Evolutionary conservation across 2,113 vertebrate genomes (phyloP).

Genomic region (Toxotes jaculatrix): DNA sequence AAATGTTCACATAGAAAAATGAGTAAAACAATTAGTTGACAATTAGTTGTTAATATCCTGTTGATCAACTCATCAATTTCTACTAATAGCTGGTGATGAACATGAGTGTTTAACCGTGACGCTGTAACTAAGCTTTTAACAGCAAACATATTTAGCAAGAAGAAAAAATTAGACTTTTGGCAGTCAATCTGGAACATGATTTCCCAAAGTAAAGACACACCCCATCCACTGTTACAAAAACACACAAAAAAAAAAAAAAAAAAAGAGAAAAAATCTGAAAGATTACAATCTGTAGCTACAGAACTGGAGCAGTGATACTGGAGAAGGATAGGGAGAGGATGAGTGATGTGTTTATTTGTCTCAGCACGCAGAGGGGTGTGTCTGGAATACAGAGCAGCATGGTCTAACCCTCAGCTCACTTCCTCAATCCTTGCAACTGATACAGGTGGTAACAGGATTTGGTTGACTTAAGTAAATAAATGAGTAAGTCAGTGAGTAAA

Average conservation of each 20-base stretch:
- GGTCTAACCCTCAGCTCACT: slow-evolving; percentile 59
- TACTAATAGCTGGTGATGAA: not conserved
- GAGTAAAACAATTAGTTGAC: no score
- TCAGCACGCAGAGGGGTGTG: slow-evolving; percentile 68
- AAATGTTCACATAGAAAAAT: no score
- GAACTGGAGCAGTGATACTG: slow-evolving; percentile 20
- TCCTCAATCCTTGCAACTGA: slow-evolving; percentile 50
- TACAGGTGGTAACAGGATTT: slow-evolving; percentile 2
- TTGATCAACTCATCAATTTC: not conserved
- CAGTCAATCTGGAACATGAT: slow-evolving; percentile 1
- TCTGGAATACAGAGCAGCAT: slow-evolving; percentile 67
- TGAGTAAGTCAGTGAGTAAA: not conserved
- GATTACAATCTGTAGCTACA: slow-evolving; percentile 18
- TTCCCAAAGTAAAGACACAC: slow-evolving; percentile 21
- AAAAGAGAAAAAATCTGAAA: not conserved
- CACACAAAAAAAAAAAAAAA: not conserved
- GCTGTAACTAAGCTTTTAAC: not conserved
- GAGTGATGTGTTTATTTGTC: slow-evolving; percentile 42
- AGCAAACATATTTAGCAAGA: not conserved
- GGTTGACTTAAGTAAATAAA: not conserved
- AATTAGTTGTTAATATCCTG: not conserved
- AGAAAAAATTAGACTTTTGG: not conserved
- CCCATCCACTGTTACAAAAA: not conserved
- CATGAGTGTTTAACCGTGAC: not conserved
- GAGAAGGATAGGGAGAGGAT: slow-evolving; percentile 14